Evolutionary conservation across 2,113 vertebrate genomes (phyloP), one percentile per base, ranked within the genome.

Genomic region (Marcusenius ussheri): DNA sequence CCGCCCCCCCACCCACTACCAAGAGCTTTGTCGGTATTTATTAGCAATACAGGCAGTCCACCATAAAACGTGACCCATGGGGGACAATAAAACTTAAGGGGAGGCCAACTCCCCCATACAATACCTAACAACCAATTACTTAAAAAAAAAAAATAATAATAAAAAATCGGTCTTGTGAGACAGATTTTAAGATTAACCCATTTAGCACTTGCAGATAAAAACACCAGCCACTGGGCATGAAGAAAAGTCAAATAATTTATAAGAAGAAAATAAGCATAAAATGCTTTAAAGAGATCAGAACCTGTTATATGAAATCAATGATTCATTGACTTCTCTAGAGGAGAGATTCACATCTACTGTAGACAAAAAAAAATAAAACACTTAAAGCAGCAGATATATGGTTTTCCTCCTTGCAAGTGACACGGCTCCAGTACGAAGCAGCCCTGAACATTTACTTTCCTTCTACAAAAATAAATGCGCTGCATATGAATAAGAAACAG

Each of bases 211-310:
- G 19, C 27, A 88, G 35, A 88, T 24, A 58, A 84, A 89, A 47
- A 84, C 62, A 74, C 53, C 56, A 74, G n/a, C 62, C 83, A 84
- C 35, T 83, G 45, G 17, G 31, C 50, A 66, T 27, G 88, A 85
- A 35, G 87, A 88, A n/a, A 56, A 50, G 21, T 56, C 50, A 87
- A 88, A 58, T 62, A 89, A 58, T 10, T 91, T 89, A 70, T 88
- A 42, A 92, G 91, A 91, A 88, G 90, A 92, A 93, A 93, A 92
- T 94, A 93, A 95, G 93, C 95, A 96, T 95, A 95, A 96, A 95
- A 96, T 95, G 93, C 94, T 96, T 96, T 96, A 96, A 91, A 93
- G 94, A 94, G 91, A 95, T 94, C 94, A 93, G 92, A 94, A 94
- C 92, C 93, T 93, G 92, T 92, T 92, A 90, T 89, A 91, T 94